Evolutionary conservation across 2,888 invertebrate genomes (phyloP).

Genomic region (Polietes domitor): DNA sequence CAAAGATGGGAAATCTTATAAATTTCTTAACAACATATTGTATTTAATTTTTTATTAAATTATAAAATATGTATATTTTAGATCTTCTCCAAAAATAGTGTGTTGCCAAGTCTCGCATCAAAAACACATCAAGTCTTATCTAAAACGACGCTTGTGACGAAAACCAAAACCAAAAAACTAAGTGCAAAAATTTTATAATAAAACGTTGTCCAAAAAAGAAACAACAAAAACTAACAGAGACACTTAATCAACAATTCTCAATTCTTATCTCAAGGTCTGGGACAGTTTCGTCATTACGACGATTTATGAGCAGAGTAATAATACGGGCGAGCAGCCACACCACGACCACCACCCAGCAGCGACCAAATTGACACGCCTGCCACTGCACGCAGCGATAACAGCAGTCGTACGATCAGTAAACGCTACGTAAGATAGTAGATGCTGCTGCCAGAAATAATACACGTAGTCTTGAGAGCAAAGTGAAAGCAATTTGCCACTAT

Average conservation of each 20-base stretch:
- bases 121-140: neutral
- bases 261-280: conserved; percentile 53
- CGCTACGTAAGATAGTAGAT: too few relatives aligned
- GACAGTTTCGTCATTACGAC: conserved; percentile 27
- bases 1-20: too few relatives aligned
- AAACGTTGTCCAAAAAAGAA: neutral
- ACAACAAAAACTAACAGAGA: neutral
- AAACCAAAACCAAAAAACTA: conserved; percentile 8
- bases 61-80: too few relatives aligned
- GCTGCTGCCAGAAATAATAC: too few relatives aligned
- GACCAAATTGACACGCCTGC: conserved; percentile 3
- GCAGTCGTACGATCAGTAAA: neutral
- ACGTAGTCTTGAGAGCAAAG: too few relatives aligned
- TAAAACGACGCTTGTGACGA: neutral
- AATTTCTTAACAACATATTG: too few relatives aligned
- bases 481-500: too few relatives aligned
- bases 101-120: too few relatives aligned
- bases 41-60: too few relatives aligned
- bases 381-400: neutral
- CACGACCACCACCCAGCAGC: neutral
- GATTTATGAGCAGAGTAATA: neutral
- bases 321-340: neutral
- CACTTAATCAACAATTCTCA: conserved; percentile 12
- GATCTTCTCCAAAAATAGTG: too few relatives aligned
- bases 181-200: neutral